Conservation (phyloP, 2,113 vertebrate genomes). For the Onychostoma macrolepis region DNA sequence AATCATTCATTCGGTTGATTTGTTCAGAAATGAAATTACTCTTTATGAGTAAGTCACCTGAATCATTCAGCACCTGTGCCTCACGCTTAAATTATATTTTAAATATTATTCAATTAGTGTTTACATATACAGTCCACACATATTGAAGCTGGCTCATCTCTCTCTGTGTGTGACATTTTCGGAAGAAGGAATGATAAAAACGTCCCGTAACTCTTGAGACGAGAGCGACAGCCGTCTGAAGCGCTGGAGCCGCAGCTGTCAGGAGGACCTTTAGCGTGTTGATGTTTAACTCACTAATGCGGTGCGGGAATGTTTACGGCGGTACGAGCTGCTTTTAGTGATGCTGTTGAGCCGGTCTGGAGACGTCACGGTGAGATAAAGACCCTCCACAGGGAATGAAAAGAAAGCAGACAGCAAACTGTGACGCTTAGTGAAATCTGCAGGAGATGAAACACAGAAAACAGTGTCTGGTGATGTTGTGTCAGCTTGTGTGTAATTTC, state of each 20-base stretch:
- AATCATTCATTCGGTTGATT: too few relatives aligned
- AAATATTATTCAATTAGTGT: too few relatives aligned
- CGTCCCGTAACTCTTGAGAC: background rate
- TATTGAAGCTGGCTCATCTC: too few relatives aligned
- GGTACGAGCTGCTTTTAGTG: conserved; percentile 10
- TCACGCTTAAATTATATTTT: background rate
- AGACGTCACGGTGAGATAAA: background rate
- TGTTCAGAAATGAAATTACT: too few relatives aligned
- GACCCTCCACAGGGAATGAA: background rate
- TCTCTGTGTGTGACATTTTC: background rate
- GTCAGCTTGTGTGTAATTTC: background rate
- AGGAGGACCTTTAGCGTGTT: conserved; percentile 14
- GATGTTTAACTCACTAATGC: conserved; percentile 30
- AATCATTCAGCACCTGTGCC: background rate
- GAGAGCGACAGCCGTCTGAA: background rate
- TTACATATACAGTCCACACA: too few relatives aligned
- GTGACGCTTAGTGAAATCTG: background rate
- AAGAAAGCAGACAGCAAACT: background rate
- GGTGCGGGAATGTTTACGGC: conserved; percentile 17
- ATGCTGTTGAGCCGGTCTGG: conserved; percentile 17
- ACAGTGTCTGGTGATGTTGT: background rate
- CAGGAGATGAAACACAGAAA: background rate
- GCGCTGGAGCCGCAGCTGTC: conserved; percentile 6
- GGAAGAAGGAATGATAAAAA: background rate
- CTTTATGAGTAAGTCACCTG: too few relatives aligned